These are phyloP conservation scores for Aspidiotus rigidus DNA, from an alignment of 2,888 invertebrate species.

Conservation along the genomic window DNA sequence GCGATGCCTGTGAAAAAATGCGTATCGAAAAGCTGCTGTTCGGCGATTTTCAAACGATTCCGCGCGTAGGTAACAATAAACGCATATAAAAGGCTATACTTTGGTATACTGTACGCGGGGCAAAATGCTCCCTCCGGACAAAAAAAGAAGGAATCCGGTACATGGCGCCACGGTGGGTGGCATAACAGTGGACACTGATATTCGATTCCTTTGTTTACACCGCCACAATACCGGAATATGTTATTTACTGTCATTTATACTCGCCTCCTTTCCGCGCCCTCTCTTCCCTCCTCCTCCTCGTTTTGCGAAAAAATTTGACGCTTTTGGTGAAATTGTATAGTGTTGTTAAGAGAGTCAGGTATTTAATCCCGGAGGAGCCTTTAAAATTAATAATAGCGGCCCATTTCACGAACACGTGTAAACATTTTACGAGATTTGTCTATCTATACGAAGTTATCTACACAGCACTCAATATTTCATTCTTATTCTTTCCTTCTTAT, in stretches of 20 bases:
- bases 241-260: slow-evolving; percentile 3
- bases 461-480: not conserved
- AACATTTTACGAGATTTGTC: not conserved
- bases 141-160: not conserved
- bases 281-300: not conserved
- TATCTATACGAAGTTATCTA: too few species aligned
- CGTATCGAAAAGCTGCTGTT: not conserved
- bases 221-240: not conserved
- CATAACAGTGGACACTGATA: not conserved
- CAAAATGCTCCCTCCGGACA: not conserved
- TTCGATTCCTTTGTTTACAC: slow-evolving; percentile 4
- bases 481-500: not conserved
- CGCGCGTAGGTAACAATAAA: not conserved
- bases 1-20: not conserved
- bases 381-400: slow-evolving; percentile 2
- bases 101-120: not conserved
- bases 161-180: not conserved
- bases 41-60: not conserved
- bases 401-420: slow-evolving; percentile 4
- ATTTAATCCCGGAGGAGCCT: not conserved
- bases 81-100: not conserved
- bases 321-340: not conserved
- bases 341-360: not conserved
- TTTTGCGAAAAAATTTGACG: not conserved
- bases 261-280: slow-evolving; percentile 2